Base-by-base conservation (phyloP, 2,113 vertebrate genomes). In the Microtus richardsoni region DNA sequence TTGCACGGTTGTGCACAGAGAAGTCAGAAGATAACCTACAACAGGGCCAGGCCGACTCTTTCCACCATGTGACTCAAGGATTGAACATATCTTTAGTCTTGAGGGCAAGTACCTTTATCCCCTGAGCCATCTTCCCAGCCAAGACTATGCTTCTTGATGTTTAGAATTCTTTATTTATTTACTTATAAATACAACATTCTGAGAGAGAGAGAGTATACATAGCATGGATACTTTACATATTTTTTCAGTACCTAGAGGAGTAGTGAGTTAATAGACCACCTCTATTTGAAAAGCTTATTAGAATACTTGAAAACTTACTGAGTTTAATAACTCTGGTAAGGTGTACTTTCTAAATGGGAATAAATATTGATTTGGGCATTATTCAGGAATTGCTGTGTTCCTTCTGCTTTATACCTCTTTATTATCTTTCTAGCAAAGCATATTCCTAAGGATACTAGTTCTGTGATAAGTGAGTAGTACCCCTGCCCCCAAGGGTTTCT, bases 331-430 rank as follows among this genome's bases (percentile, higher is more conserved):
- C 30, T 54, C 36, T 33, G 62, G 10, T 77, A 12, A 39, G n/a
- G 3, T 58, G 2, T 89, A 89, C 39, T 28, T 96, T 71, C 14
- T 95, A 66, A 80, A 70, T 60, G 84, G 83, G 92, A 95, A 44
- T 91, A 33, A 92, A 94, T 33, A 80, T 82, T 96, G 30, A 30
- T 12, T 91, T 95, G 39, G 52, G 2, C 62, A 62, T 95, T 96
- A 52, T 79, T 94, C 12, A 89, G 24, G 33, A 58, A 94, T 89
- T 96, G 17, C 74, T 84, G 3, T 52, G 14, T 93, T 92, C 22
- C 33, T 77, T 96, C 28, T 80, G 13, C 10, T 91, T 91, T 95
- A 94, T 14, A 87, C 13, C 2, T 78, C 77, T 26, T 60, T 90
- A 36, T 13, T 93, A 5, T 80, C 13, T 91, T 88, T 90, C 73